Percentiles rank a stretch among this genome's conserved stretches.
Conservation (phyloP, 2,888 invertebrate genomes). For the Trichogramma evanescens region DNA sequence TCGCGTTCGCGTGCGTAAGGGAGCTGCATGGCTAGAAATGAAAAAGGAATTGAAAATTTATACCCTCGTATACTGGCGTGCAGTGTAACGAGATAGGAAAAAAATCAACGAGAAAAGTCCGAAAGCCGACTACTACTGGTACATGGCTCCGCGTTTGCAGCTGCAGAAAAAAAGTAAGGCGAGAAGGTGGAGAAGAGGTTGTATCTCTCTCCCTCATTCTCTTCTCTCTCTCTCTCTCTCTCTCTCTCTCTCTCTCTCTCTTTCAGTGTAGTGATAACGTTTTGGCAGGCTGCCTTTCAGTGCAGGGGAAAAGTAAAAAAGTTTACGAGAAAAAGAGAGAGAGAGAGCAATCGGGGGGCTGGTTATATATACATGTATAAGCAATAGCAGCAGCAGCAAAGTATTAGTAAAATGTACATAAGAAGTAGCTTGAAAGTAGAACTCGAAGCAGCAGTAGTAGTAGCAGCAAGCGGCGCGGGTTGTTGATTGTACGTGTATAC, state of each 20-base stretch:
- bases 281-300: constrained; percentile 15
- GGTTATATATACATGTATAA: too few species aligned
- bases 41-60: constrained; percentile 5
- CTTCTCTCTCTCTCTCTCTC: too few species aligned
- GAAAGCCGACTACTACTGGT: too few species aligned
- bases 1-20: background rate
- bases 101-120: background rate
- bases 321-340: constrained; percentile 14
- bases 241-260: background rate
- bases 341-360: too few species aligned
- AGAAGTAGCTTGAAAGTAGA: constrained; percentile 10
- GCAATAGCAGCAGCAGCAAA: too few species aligned
- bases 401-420: too few species aligned
- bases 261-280: constrained; percentile 6
- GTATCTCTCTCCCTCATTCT: too few species aligned
- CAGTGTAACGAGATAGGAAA: background rate
- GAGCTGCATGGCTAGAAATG: background rate
- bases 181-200: too few species aligned
- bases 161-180: too few species aligned
- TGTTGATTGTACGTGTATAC: too few species aligned
- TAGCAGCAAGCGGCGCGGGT: too few species aligned
- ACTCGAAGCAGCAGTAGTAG: background rate
- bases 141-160: too few species aligned
- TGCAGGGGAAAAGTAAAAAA: background rate
- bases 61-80: background rate